phyloP scores from a whole-genome alignment of 2,113 vertebrate species.

The Pyxicephalus adspersus region DNA sequence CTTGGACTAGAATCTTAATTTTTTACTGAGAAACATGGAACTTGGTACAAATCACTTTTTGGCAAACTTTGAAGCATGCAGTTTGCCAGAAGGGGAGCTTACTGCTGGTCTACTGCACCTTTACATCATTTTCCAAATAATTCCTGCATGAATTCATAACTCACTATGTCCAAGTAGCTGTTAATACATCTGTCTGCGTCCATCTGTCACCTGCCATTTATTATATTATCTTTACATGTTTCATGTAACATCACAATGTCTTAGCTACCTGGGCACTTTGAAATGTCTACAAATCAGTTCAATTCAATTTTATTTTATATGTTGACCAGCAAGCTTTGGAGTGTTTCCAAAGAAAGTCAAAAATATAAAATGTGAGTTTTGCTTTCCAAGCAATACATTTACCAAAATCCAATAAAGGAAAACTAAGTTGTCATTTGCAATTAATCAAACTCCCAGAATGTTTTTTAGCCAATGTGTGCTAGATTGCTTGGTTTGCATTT shows the following conservation, averaged over 20 bases:
- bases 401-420: too few relatives aligned
- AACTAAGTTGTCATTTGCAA: too few relatives aligned
- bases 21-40: too few relatives aligned
- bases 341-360: not conserved
- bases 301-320: not conserved
- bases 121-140: not conserved
- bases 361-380: not conserved
- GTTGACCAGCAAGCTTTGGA: not conserved
- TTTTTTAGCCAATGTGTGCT: too few relatives aligned
- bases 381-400: too few relatives aligned
- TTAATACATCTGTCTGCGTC: not conserved
- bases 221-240: not conserved
- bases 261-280: not conserved
- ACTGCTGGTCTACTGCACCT: constrained; percentile 6
- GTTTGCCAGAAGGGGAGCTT: not conserved
- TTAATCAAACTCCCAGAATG: too few relatives aligned
- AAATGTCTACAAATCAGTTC: not conserved
- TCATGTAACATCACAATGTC: not conserved
- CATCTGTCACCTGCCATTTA: not conserved
- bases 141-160: not conserved
- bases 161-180: not conserved
- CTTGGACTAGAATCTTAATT: too few relatives aligned
- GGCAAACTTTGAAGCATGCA: not conserved
- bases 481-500: too few relatives aligned
- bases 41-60: not conserved